phyloP scores from a whole-genome alignment of 2,888 invertebrate genomes.

The Spilarctia lutea region DNA sequence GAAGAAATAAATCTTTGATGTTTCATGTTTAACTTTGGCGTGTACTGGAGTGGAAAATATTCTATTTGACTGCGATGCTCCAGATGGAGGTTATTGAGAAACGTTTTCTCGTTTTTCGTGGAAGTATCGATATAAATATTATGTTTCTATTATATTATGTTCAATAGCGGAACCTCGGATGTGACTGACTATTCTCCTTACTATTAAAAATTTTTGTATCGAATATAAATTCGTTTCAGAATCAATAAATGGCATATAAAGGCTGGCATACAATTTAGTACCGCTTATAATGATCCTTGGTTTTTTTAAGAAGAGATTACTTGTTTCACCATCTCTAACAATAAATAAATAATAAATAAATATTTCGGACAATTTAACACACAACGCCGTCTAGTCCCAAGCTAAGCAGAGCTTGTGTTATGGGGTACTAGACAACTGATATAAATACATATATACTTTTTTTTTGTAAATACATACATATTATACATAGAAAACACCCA shows the following conservation, averaged over 20 bases:
- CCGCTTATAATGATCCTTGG: too few relatives aligned
- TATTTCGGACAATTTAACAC: too few relatives aligned
- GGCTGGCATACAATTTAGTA: too few relatives aligned
- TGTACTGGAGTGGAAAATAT: constrained; percentile 9
- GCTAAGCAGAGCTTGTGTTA: too few relatives aligned
- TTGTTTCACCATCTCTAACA: too few relatives aligned
- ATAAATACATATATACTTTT: too few relatives aligned
- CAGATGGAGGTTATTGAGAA: constrained; percentile 7
- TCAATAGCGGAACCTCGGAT: background rate
- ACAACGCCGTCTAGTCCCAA: too few relatives aligned
- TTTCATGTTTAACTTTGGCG: constrained; percentile 14
- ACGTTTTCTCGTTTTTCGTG: constrained; percentile 2
- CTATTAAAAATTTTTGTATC: background rate
- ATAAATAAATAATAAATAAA: too few relatives aligned
- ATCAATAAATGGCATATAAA: background rate
- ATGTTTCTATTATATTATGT: background rate
- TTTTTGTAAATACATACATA: too few relatives aligned
- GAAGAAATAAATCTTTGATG: constrained; percentile 20
- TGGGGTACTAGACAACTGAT: too few relatives aligned
- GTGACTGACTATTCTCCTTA: background rate
- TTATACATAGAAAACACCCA: too few relatives aligned
- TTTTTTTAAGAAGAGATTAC: too few relatives aligned
- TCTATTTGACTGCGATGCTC: constrained; percentile 7
- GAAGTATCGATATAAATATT: background rate
- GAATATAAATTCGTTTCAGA: background rate